These are phyloP conservation scores for Nebria ingens DNA, from an alignment of 1,140 invertebrate species.

Conservation along the genomic window DNA sequence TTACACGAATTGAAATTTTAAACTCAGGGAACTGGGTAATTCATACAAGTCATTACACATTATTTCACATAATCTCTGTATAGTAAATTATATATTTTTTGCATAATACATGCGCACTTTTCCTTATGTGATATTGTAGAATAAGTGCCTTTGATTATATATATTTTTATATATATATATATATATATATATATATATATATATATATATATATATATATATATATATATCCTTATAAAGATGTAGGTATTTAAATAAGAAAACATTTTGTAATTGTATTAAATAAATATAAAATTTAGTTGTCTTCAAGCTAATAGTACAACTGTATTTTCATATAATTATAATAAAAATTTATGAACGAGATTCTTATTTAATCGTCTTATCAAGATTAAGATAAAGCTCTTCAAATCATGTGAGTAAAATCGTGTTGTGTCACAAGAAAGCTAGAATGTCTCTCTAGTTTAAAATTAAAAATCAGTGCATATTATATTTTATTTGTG, in stretches of 20 bases:
- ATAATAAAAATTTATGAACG: background rate
- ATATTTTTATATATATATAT: too few relatives aligned
- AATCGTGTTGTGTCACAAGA: background rate
- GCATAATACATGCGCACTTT: background rate
- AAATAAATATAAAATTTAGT: conserved; percentile 7
- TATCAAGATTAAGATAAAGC: background rate
- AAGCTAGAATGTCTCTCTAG: too few relatives aligned
- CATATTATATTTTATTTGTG: background rate
- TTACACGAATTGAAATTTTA: too few relatives aligned
- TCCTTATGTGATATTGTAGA: background rate
- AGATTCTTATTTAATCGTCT: background rate
- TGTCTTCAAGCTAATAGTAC: background rate
- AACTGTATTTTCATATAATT: background rate
- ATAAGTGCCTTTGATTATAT: conserved; percentile 2
- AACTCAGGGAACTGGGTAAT: background rate
- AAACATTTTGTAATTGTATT: background rate
- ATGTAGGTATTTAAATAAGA: too few relatives aligned
- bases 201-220: too few relatives aligned
- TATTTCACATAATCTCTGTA: background rate
- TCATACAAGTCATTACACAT: background rate
- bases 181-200: too few relatives aligned
- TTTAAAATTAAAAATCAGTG: too few relatives aligned
- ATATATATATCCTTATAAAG: background rate
- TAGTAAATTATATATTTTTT: background rate
- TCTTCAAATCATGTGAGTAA: background rate